Percentiles rank a stretch among this genome's conserved stretches.
phyloP scores from a whole-genome alignment of 2,888 invertebrate genomes.

The Tribolium freemani region DNA sequence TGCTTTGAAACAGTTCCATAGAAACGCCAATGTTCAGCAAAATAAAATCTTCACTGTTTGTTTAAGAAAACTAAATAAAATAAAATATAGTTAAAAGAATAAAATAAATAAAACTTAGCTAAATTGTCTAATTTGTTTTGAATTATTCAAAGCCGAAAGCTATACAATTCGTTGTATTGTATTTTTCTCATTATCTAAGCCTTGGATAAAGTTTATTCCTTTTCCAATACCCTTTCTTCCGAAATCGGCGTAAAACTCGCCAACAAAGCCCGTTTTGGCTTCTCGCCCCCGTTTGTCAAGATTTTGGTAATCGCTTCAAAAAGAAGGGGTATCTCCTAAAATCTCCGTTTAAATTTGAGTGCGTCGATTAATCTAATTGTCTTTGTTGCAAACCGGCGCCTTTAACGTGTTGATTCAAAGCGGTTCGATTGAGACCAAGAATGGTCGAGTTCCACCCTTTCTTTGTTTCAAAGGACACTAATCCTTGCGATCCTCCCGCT shows the following conservation, averaged over 20 bases:
- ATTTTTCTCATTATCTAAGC: no score
- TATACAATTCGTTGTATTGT: no score
- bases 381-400: slow-evolving; percentile 41
- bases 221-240: not conserved
- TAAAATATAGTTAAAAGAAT: no score
- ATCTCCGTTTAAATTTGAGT: not conserved
- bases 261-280: not conserved
- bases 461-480: slow-evolving; percentile 46
- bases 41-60: no score
- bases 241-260: not conserved
- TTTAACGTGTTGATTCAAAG: slow-evolving; percentile 52
- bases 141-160: no score
- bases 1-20: no score
- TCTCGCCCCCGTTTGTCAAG: not conserved
- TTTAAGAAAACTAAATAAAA: no score
- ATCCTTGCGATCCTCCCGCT: slow-evolving; percentile 26
- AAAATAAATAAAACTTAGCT: no score
- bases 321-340: not conserved
- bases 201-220: not conserved
- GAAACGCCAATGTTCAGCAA: no score
- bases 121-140: no score
- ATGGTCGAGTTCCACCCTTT: slow-evolving; percentile 48
- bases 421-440: slow-evolving; percentile 46
- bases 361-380: slow-evolving; percentile 51
- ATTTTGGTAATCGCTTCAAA: not conserved